Evolutionary conservation across 2,113 vertebrate species (phyloP).

Genomic region (Opisthocomus hoazin): DNA sequence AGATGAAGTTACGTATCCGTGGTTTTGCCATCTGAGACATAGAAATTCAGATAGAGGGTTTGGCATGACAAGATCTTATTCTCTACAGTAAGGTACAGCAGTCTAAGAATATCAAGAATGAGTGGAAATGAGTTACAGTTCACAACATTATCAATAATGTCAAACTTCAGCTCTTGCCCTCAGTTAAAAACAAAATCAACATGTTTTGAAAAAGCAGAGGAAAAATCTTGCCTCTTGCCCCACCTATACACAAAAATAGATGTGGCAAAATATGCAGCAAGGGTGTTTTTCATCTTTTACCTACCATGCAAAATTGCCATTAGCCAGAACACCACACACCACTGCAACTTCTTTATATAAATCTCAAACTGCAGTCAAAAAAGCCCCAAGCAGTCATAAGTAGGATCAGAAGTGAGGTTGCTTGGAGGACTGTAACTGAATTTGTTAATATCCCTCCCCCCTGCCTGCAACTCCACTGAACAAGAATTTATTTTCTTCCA

Average conservation of each 20-base stretch:
- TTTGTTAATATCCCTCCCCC: not conserved
- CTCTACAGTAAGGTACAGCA: not conserved
- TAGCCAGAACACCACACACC: not conserved
- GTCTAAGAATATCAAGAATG: not conserved
- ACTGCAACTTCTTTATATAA: not conserved
- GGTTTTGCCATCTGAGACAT: not conserved
- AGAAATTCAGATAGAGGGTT: not conserved
- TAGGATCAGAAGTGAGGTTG: not conserved
- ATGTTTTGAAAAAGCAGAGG: accelerated
- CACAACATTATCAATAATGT: not conserved
- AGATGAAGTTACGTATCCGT: not conserved
- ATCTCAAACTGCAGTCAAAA: not conserved
- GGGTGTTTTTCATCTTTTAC: not conserved
- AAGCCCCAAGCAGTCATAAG: not conserved
- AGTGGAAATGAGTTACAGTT: not conserved
- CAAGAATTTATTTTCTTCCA: not conserved
- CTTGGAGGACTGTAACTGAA: not conserved
- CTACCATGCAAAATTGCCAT: not conserved
- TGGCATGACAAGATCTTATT: not conserved
- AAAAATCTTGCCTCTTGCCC: not conserved
- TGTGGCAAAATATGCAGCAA: not conserved
- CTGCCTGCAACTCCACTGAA: not conserved
- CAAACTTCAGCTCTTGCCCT: not conserved
- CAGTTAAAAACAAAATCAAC: not conserved
- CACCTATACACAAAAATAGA: not conserved